phyloP scores from a whole-genome alignment of 2,113 vertebrate genomes.

The Aviceda subcristata region DNA sequence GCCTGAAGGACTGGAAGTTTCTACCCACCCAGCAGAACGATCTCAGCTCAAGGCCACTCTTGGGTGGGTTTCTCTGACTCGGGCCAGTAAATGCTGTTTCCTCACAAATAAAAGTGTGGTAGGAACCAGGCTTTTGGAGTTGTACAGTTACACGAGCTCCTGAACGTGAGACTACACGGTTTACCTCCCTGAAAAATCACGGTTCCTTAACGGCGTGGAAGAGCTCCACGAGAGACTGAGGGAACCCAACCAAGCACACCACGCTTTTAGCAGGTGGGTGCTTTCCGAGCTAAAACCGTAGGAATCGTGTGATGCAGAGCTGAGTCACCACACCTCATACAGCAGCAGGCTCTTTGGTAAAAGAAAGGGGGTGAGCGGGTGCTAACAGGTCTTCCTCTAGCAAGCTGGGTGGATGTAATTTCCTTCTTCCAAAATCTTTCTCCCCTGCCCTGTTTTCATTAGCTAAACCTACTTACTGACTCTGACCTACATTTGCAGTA shows the following conservation, averaged over 20 bases:
- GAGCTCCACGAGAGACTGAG: background rate
- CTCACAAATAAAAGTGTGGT: background rate
- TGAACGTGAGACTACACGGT: background rate
- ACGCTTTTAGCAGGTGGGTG: background rate
- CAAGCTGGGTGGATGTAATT: background rate
- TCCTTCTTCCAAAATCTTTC: background rate
- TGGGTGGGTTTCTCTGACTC: background rate
- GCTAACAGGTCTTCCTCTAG: background rate
- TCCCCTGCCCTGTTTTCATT: background rate
- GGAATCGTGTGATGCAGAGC: background rate
- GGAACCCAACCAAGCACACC: background rate
- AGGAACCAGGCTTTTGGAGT: background rate
- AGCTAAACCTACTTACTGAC: background rate
- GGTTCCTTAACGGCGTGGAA: background rate
- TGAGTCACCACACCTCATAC: background rate
- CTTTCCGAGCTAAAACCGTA: background rate
- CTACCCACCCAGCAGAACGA: fast-evolving
- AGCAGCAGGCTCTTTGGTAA: background rate
- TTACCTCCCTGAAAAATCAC: background rate
- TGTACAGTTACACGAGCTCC: background rate
- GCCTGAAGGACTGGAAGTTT: background rate
- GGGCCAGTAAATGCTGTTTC: background rate
- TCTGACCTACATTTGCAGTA: conserved; percentile 47
- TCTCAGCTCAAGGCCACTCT: background rate
- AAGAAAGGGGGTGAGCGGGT: background rate